A percentile compares a stretch with the other conserved stretches of the same genome.
Evolutionary conservation across 2,113 vertebrate genomes (phyloP).

Genomic region (Herpetotheres cachinnans): DNA sequence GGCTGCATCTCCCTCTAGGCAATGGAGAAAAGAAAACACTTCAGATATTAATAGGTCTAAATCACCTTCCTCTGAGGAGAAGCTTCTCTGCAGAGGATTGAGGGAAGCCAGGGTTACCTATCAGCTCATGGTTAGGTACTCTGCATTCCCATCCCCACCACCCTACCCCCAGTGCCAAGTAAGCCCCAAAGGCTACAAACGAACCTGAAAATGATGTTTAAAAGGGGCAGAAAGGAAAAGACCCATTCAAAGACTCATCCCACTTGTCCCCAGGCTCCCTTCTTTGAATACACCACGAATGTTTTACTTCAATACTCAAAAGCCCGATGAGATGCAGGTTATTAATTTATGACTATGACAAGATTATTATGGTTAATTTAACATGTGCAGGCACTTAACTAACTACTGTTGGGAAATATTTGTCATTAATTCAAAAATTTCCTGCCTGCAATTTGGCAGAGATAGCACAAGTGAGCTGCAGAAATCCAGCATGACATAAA

Average conservation of each 20-base stretch:
- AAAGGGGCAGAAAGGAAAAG: neutral
- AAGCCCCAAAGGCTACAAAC: neutral
- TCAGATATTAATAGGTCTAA: neutral
- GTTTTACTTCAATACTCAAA: conserved; percentile 1
- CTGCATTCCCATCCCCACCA: neutral
- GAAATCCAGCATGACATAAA: conserved; percentile 10
- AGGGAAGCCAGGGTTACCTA: neutral
- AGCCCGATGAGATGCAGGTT: neutral
- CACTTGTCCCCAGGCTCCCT: neutral
- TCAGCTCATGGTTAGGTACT: neutral
- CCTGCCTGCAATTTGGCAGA: conserved; percentile 21
- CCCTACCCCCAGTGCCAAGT: neutral
- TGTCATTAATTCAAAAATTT: conserved; percentile 29
- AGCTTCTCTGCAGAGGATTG: accelerated
- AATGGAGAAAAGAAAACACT: neutral
- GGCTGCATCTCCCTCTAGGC: neutral
- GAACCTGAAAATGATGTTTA: neutral
- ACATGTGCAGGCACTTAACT: conserved; percentile 35
- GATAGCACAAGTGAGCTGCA: neutral
- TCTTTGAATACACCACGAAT: neutral
- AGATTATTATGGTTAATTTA: conserved; percentile 48
- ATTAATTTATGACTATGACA: conserved; percentile 38
- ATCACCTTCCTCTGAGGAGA: neutral
- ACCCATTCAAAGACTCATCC: neutral
- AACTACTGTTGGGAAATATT: conserved; percentile 52